These are phyloP conservation scores for Cyrtonyx montezumae DNA, from an alignment of 2,113 vertebrate species.

Conservation along the genomic window DNA sequence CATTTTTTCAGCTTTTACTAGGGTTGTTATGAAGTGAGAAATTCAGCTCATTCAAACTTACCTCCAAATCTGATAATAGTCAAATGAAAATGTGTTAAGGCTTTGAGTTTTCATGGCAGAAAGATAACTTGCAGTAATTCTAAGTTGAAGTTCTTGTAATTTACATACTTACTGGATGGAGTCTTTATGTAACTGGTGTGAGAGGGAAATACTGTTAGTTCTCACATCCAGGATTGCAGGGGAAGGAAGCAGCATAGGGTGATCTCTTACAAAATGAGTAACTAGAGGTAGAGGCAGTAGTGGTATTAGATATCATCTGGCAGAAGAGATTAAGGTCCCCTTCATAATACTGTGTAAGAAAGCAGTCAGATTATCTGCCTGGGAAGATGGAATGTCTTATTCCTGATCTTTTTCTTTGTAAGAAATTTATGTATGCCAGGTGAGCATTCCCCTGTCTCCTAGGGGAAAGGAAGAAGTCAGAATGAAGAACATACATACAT, in stretches of 20 bases:
- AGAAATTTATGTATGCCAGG: neutral
- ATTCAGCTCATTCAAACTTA: neutral
- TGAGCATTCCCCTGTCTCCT: neutral
- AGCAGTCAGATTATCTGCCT: neutral
- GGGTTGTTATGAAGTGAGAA: neutral
- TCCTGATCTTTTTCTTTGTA: neutral
- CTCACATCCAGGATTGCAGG: neutral
- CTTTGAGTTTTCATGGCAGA: neutral
- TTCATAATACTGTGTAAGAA: accelerated
- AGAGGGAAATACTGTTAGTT: neutral
- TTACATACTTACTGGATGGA: neutral
- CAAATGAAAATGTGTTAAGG: neutral
- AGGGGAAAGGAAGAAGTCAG: neutral
- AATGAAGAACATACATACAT: neutral
- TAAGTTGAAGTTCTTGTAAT: neutral
- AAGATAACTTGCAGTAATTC: neutral
- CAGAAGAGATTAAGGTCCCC: neutral
- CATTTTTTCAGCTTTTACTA: neutral
- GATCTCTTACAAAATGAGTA: neutral
- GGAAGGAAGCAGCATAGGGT: neutral
- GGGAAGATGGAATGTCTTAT: neutral
- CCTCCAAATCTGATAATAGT: neutral
- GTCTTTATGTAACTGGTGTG: neutral
- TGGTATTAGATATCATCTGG: neutral
- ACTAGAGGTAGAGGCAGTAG: neutral